Percentiles rank a stretch among this genome's conserved stretches.
phyloP scores from a whole-genome alignment of 2,797 vertebrate species.

The Taenioides sp. region DNA sequence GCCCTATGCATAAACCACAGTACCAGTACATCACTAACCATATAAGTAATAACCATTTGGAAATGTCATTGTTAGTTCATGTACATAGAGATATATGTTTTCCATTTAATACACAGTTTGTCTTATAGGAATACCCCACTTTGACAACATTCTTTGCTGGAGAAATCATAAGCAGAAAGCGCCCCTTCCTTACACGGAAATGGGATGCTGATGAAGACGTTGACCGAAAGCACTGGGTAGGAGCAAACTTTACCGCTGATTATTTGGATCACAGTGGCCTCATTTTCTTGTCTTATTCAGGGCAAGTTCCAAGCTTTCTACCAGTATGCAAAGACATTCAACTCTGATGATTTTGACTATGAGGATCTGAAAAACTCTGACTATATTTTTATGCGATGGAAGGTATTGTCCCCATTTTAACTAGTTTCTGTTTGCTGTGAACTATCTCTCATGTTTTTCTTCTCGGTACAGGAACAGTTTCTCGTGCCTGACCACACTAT shows the following conservation, averaged over 20 bases:
- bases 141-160: conserved; percentile 98
- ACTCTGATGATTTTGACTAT: conserved; percentile 96
- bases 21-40: not conserved
- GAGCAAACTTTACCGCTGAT: conserved; percentile 2
- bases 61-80: not conserved
- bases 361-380: conserved; percentile 92
- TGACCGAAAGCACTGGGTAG: conserved; percentile 98
- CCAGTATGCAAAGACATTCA: conserved; percentile 97
- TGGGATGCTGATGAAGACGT: conserved; percentile 99
- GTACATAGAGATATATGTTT: not conserved
- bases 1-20: not conserved
- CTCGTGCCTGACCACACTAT: conserved; percentile 98
- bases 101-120: not conserved
- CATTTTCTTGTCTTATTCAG: conserved; percentile 61
- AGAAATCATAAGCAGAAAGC: conserved; percentile 95
- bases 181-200: conserved; percentile 95
- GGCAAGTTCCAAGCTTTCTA: conserved; percentile 98
- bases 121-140: conserved; percentile 88
- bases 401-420: conserved; percentile 76
- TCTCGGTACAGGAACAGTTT: conserved; percentile 88
- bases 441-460: not conserved
- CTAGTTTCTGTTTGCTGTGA: not conserved
- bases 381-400: conserved; percentile 99
- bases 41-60: not conserved
- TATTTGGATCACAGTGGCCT: not conserved